These are phyloP conservation scores for Arctia plantaginis DNA, from an alignment of 2,888 invertebrate species.

Conservation along the genomic window DNA sequence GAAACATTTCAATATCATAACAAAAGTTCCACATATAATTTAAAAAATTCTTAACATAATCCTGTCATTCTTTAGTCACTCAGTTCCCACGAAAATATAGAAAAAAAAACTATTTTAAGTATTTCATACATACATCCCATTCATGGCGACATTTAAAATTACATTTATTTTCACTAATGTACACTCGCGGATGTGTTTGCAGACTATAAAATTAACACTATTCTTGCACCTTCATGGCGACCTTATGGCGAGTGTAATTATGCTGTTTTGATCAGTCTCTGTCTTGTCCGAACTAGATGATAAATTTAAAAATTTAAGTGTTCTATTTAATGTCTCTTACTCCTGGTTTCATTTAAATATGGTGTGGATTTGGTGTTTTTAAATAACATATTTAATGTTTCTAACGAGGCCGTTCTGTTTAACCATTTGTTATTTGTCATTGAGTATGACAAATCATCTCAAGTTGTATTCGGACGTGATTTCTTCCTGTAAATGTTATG, in stretches of 20 bases:
- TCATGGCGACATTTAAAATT: conserved; percentile 28
- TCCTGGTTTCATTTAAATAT: too few species aligned
- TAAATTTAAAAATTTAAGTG: too few species aligned
- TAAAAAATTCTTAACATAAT: conserved; percentile 22
- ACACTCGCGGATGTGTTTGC: not conserved
- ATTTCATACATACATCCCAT: conserved; percentile 30
- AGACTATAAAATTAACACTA: not conserved
- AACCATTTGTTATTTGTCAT: too few species aligned
- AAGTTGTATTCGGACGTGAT: too few species aligned
- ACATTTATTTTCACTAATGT: conserved; percentile 23
- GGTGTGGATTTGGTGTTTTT: too few species aligned
- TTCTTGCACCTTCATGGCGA: not conserved
- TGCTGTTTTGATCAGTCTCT: not conserved
- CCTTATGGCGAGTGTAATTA: not conserved
- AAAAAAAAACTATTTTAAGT: conserved; percentile 20
- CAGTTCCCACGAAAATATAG: conserved; percentile 41
- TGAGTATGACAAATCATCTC: too few species aligned
- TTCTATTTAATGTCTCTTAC: too few species aligned
- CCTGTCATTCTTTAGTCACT: conserved; percentile 21
- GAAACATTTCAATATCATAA: not conserved
- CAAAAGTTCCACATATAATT: not conserved
- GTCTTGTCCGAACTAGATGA: not conserved
- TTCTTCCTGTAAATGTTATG: too few species aligned
- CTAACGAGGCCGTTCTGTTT: too few species aligned
- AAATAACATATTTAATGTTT: too few species aligned